Conservation (phyloP, 2,113 vertebrate genomes). For the Orthochromis indermauri region DNA sequence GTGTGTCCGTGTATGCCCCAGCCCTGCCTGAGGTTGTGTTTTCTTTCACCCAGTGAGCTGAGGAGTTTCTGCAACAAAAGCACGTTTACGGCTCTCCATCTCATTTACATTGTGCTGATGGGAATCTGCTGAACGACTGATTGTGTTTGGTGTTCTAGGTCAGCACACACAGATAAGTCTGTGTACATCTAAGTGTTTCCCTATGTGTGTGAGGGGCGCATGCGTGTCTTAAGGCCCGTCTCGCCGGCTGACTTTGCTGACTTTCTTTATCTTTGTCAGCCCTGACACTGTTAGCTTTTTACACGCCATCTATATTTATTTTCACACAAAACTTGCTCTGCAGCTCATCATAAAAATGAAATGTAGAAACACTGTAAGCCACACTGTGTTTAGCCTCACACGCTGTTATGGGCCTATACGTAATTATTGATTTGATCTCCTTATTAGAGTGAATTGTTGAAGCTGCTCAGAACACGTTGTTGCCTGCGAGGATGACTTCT, state of each 20-base stretch:
- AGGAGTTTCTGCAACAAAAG: conserved; percentile 55
- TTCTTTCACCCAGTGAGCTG: conserved; percentile 22
- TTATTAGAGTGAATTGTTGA: neutral
- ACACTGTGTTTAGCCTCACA: neutral
- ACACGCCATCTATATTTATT: neutral
- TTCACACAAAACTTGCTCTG: neutral
- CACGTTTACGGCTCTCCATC: conserved; percentile 23
- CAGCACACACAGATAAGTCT: conserved; percentile 28
- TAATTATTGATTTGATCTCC: neutral
- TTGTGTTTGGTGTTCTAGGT: conserved; percentile 58
- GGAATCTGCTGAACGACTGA: conserved; percentile 53
- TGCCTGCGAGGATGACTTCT: neutral
- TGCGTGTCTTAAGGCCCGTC: neutral
- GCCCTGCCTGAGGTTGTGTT: conserved; percentile 17
- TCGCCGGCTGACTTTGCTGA: neutral
- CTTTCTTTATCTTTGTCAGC: neutral
- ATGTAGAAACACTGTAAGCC: neutral
- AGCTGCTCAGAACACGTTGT: neutral
- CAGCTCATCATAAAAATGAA: neutral
- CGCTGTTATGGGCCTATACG: neutral
- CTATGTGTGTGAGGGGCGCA: neutral
- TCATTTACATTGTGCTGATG: conserved; percentile 60
- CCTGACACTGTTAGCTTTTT: neutral
- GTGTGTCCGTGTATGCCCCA: neutral
- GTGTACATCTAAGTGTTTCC: neutral